A percentile compares a stretch with the other conserved stretches of the same genome.
Evolutionary conservation across 2,888 invertebrate species (phyloP).

Genomic region (Danaus chrysippus): DNA sequence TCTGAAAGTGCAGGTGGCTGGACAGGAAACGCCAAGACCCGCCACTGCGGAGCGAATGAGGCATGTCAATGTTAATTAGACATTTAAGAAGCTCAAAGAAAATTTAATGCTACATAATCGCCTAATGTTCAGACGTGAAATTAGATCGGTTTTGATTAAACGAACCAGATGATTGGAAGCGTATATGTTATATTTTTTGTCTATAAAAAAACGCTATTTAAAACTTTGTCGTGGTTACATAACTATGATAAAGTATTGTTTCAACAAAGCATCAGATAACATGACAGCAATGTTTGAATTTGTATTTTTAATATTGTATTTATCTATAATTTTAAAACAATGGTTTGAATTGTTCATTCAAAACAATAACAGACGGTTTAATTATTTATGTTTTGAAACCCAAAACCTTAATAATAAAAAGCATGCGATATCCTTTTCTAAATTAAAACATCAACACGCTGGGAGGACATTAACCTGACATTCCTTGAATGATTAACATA

Average conservation of each 20-base stretch:
- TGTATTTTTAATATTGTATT: too few species aligned
- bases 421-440: neutral
- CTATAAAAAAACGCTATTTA: neutral
- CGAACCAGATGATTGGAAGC: conserved; percentile 3
- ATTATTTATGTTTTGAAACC: neutral
- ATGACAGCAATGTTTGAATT: too few species aligned
- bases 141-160: conserved; percentile 10
- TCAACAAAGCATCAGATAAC: too few species aligned
- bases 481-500: conserved; percentile 49
- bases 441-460: conserved; percentile 31
- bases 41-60: conserved; percentile 64
- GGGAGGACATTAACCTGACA: conserved; percentile 54
- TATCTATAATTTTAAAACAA: too few species aligned
- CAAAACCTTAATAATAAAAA: conserved; percentile 2
- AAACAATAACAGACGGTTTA: too few species aligned
- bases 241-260: too few species aligned
- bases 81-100: conserved; percentile 55
- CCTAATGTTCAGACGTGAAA: conserved; percentile 28
- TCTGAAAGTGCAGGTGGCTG: conserved; percentile 62
- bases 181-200: neutral
- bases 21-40: conserved; percentile 54
- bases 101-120: conserved; percentile 42
- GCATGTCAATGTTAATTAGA: conserved; percentile 75
- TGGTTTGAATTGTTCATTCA: too few species aligned
- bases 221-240: too few species aligned